Conservation (phyloP, 2,888 invertebrate species). For the Sipha maydis region DNA sequence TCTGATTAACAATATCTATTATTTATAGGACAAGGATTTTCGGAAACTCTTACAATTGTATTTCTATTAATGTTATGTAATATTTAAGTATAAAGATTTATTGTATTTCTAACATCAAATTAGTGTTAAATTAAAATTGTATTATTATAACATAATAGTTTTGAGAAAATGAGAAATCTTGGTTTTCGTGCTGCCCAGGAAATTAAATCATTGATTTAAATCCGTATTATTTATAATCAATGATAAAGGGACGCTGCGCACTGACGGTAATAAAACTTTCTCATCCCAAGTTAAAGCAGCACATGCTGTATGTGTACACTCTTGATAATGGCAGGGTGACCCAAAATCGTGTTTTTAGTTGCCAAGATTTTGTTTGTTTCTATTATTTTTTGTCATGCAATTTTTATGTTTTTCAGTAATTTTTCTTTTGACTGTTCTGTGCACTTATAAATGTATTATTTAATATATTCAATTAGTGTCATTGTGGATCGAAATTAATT, state of each 20-base stretch:
- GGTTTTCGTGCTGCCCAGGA: not conserved
- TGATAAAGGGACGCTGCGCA: conserved; percentile 67
- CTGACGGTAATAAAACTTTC: not conserved
- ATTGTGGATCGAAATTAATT: too few relatives aligned
- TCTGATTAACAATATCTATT: too few relatives aligned
- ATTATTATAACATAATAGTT: not conserved
- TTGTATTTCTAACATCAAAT: too few relatives aligned
- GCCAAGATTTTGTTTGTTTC: not conserved
- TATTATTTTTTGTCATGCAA: not conserved
- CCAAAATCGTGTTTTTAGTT: conserved; percentile 8
- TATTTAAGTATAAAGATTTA: too few relatives aligned
- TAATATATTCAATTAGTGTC: too few relatives aligned
- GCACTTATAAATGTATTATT: too few relatives aligned
- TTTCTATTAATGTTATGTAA: not conserved
- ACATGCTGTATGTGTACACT: not conserved
- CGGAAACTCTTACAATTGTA: not conserved
- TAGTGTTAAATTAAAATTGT: too few relatives aligned
- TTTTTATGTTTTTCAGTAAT: not conserved
- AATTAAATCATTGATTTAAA: conserved; percentile 43
- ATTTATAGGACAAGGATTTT: not conserved
- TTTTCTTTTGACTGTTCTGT: too few relatives aligned
- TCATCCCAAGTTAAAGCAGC: conserved; percentile 66
- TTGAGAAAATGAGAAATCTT: not conserved
- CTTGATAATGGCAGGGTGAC: not conserved
- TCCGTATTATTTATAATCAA: conserved; percentile 50